phyloP scores from a whole-genome alignment of 1,140 invertebrate species.

The Arctopsyche grandis region DNA sequence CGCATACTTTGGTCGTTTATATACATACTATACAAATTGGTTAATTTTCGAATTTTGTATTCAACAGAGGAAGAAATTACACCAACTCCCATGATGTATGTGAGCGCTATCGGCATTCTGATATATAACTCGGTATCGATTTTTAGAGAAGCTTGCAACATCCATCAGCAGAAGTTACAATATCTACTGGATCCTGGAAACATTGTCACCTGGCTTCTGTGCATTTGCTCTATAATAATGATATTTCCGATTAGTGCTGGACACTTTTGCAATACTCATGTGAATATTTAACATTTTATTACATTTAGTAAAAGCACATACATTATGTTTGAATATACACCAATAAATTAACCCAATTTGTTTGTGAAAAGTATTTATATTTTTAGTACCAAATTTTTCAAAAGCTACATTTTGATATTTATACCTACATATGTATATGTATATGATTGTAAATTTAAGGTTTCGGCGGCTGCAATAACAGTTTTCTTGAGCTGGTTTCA shows the following conservation, averaged over 20 bases:
- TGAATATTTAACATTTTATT: constrained; percentile 45
- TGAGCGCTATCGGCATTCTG: constrained; percentile 73
- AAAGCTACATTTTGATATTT: no score
- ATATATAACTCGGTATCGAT: constrained; percentile 77
- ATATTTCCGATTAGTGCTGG: constrained; percentile 63
- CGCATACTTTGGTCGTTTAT: no score
- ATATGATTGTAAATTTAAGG: constrained; percentile 63
- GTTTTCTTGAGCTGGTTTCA: constrained; percentile 91
- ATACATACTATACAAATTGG: background rate
- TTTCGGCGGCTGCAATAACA: constrained; percentile 79
- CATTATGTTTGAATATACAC: no score
- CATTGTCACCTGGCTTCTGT: constrained; percentile 80
- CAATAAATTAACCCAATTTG: no score
- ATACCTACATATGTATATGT: constrained; percentile 15
- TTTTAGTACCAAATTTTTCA: no score
- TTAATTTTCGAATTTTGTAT: constrained; percentile 10
- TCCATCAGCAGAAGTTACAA: constrained; percentile 79
- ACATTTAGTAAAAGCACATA: no score
- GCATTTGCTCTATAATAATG: constrained; percentile 74
- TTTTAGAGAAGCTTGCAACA: constrained; percentile 78
- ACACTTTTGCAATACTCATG: constrained; percentile 58
- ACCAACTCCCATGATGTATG: constrained; percentile 63
- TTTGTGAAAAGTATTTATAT: no score
- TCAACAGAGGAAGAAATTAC: background rate
- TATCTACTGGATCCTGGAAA: constrained; percentile 80